A percentile compares a stretch with the other conserved stretches of the same genome.
Evolutionary conservation across 1,140 invertebrate genomes (phyloP).

Genomic region (Heliothis subflexa): DNA sequence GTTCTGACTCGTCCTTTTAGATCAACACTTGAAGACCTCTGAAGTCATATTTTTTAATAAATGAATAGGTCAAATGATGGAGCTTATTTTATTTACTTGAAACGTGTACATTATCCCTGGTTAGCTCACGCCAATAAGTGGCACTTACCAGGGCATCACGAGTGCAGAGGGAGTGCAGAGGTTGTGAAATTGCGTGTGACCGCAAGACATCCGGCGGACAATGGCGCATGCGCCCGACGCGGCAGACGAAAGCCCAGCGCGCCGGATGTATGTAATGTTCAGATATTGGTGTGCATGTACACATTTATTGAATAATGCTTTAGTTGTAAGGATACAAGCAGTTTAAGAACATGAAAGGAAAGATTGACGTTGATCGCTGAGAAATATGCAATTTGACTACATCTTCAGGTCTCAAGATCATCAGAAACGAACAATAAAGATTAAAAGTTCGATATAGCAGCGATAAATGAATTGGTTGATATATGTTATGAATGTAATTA

Average conservation of each 20-base stretch:
- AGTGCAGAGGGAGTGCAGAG: constrained; percentile 64
- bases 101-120: constrained; percentile 17
- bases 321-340: constrained; percentile 38
- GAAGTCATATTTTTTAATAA: constrained; percentile 4
- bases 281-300: constrained; percentile 69
- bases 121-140: constrained; percentile 39
- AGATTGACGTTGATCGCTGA: not conserved
- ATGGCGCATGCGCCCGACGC: constrained; percentile 68
- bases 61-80: not conserved
- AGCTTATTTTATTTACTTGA: constrained; percentile 8
- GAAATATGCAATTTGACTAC: not conserved
- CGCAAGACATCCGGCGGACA: constrained; percentile 85
- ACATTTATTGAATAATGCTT: constrained; percentile 47
- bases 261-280: constrained; percentile 81
- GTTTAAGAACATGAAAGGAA: constrained; percentile 16
- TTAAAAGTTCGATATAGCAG: too few relatives aligned
- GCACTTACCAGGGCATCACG: constrained; percentile 56
- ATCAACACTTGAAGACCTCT: constrained; percentile 32
- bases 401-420: not conserved
- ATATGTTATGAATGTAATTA: too few relatives aligned
- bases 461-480: too few relatives aligned
- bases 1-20: constrained; percentile 42
- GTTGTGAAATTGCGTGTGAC: constrained; percentile 84
- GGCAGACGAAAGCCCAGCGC: constrained; percentile 68
- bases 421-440: not conserved